These are phyloP conservation scores for Cavia porcellus DNA, from an alignment of 2,113 vertebrate genomes.

Conservation along the genomic window DNA sequence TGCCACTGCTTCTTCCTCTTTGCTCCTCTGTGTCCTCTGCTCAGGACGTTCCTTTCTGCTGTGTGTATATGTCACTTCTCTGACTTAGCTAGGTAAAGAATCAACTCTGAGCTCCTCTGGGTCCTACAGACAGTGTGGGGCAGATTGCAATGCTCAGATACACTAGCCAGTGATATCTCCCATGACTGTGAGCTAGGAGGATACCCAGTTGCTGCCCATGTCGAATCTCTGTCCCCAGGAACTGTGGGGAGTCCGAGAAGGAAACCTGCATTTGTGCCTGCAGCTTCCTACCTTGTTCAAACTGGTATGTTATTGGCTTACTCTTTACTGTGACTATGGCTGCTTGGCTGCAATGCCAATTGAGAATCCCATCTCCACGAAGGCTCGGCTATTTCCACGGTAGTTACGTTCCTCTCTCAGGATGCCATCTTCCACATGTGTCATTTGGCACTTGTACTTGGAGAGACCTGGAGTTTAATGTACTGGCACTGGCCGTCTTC, in stretches of 20 bases:
- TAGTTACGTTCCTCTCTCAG: constrained; percentile 41
- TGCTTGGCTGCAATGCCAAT: neutral
- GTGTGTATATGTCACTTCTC: neutral
- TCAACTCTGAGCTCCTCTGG: neutral
- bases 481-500: neutral
- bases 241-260: neutral
- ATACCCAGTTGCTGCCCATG: neutral
- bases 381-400: constrained; percentile 28
- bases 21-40: neutral
- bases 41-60: neutral
- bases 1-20: neutral
- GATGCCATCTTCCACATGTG: neutral
- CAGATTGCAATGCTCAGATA: neutral
- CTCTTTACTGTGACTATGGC: neutral
- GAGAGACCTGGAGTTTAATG: constrained; percentile 21
- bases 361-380: neutral
- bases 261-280: neutral
- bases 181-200: neutral
- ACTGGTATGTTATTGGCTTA: neutral
- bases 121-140: neutral
- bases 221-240: neutral
- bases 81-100: neutral
- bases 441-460: neutral
- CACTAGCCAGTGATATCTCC: neutral
- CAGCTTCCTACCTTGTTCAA: neutral